Conservation (phyloP, 1,140 invertebrate species). For the Bactericera cockerelli region DNA sequence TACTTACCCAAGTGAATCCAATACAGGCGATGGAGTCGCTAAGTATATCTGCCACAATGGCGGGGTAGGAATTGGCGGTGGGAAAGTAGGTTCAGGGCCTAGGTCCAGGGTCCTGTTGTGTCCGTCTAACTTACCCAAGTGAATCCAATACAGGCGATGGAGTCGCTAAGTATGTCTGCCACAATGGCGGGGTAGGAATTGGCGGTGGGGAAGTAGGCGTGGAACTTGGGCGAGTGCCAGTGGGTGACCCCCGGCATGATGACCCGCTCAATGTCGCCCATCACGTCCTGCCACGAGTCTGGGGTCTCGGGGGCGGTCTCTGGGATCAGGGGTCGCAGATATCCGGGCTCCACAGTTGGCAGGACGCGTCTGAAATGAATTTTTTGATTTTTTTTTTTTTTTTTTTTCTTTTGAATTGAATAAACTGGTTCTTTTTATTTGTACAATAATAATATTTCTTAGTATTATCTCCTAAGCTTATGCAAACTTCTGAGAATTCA, state of each 20-base stretch:
- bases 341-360: conserved; percentile 66
- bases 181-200: conserved; percentile 87
- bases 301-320: conserved; percentile 58
- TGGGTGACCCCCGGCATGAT: conserved; percentile 96
- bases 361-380: conserved; percentile 69
- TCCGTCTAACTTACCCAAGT: conserved; percentile 68
- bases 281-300: conserved; percentile 78
- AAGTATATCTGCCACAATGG: conserved; percentile 89
- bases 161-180: conserved; percentile 91
- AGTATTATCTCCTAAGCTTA: too few species aligned
- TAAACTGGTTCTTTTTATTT: too few species aligned
- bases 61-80: too few species aligned
- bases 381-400: too few species aligned
- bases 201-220: conserved; percentile 94
- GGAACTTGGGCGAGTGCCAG: conserved; percentile 95
- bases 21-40: too few species aligned
- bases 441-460: too few species aligned
- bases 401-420: too few species aligned
- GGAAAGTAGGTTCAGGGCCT: too few species aligned
- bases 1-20: too few species aligned
- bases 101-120: too few species aligned
- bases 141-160: conserved; percentile 81
- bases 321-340: conserved; percentile 68
- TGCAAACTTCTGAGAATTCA: too few species aligned
- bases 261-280: conserved; percentile 75